Evolutionary conservation across 2,797 vertebrate genomes (phyloP).

Genomic region (Alca torda): DNA sequence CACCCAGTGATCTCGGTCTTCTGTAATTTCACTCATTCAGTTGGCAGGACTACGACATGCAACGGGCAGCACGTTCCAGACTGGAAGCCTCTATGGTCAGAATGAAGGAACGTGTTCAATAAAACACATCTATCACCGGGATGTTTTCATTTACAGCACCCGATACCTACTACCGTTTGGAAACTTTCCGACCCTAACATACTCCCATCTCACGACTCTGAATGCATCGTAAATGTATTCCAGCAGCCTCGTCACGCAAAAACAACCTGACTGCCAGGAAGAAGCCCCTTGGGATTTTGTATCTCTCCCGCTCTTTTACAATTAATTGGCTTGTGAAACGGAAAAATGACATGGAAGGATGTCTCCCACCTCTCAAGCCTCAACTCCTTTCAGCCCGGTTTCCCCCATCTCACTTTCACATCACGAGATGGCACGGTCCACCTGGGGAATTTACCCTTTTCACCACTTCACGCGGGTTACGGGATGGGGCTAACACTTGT

Average conservation of each 20-base stretch:
- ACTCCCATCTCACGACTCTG: not conserved
- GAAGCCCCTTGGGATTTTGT: not conserved
- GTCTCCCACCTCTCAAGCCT: not conserved
- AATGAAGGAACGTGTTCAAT: not conserved
- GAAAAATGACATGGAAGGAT: not conserved
- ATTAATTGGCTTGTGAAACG: not conserved
- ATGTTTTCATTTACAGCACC: not conserved
- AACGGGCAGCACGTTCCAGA: not conserved
- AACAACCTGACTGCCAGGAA: not conserved
- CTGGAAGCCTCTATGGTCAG: not conserved
- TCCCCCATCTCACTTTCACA: not conserved
- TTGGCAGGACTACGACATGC: not conserved
- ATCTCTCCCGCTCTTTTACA: not conserved
- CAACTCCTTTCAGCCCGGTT: not conserved
- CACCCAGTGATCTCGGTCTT: not conserved
- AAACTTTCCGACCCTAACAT: not conserved
- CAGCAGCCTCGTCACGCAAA: not conserved
- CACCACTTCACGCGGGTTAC: rapidly evolving
- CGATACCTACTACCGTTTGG: not conserved
- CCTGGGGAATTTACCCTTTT: not conserved
- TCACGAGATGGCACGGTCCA: not conserved
- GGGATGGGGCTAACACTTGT: not conserved
- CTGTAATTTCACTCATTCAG: not conserved
- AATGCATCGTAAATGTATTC: not conserved
- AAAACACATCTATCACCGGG: not conserved